A percentile compares a stretch with the other conserved stretches of the same genome.
phyloP scores from a whole-genome alignment of 2,797 vertebrate genomes.

The Heterohyrax brucei region DNA sequence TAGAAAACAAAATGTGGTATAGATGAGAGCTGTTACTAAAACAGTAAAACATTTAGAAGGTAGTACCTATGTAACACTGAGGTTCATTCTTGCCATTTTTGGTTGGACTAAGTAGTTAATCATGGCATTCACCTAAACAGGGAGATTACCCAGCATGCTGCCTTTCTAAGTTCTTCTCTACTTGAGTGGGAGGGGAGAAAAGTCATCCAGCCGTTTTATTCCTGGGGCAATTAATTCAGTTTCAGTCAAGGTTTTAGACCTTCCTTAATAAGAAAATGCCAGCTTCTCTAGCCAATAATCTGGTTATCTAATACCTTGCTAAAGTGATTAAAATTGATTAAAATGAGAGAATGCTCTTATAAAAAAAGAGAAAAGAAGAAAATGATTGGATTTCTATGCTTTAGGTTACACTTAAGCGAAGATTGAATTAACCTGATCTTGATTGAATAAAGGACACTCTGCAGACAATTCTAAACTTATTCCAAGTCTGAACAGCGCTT shows the following conservation, averaged over 20 bases:
- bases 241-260: conserved; percentile 72
- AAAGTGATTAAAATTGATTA: conserved; percentile 84
- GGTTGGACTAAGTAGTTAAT: conserved; percentile 55
- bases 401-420: conserved; percentile 75
- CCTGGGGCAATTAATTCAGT: conserved; percentile 66
- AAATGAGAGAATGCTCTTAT: conserved; percentile 69
- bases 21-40: conserved; percentile 57
- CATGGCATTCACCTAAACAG: neutral
- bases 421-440: conserved; percentile 76
- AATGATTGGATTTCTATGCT: conserved; percentile 81
- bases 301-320: conserved; percentile 79
- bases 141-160: conserved; percentile 26
- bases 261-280: conserved; percentile 78
- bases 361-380: conserved; percentile 61
- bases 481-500: conserved; percentile 60
- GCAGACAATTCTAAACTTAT: conserved; percentile 75
- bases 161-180: conserved; percentile 55
- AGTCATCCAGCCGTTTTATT: conserved; percentile 45
- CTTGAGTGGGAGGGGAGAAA: neutral
- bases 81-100: conserved; percentile 59
- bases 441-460: conserved; percentile 74
- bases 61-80: conserved; percentile 24
- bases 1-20: conserved; percentile 5
- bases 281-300: conserved; percentile 68
- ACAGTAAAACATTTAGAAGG: conserved; percentile 35